Conservation (phyloP, 1,140 invertebrate genomes). For the Cydia strobilella region DNA sequence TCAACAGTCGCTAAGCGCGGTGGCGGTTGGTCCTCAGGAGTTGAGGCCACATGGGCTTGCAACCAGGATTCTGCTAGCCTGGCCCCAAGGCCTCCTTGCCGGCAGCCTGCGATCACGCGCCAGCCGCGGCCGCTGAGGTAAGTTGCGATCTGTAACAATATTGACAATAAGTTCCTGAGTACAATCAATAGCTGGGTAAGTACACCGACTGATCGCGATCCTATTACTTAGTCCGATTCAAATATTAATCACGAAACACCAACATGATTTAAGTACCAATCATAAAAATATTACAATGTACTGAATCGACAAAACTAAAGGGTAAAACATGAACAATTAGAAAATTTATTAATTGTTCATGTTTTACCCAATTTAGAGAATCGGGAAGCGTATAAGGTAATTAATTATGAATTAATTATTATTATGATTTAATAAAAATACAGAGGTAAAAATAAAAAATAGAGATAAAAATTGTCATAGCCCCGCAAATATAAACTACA, state of each 20-base stretch:
- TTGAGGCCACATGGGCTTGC: constrained; percentile 81
- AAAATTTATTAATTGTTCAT: too few species aligned
- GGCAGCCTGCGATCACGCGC: constrained; percentile 88
- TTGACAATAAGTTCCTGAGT: neutral
- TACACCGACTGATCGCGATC: neutral
- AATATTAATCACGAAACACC: neutral
- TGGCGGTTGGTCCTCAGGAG: constrained; percentile 70
- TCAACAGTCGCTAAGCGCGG: constrained; percentile 84
- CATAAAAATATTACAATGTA: too few species aligned
- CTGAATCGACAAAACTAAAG: too few species aligned
- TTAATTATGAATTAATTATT: too few species aligned
- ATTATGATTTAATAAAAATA: too few species aligned
- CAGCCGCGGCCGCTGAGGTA: constrained; percentile 85
- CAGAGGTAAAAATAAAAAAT: too few species aligned
- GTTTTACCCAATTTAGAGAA: too few species aligned
- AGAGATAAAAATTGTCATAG: too few species aligned
- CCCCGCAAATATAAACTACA: too few species aligned
- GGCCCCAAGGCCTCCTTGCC: constrained; percentile 79
- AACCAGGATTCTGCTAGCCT: constrained; percentile 82
- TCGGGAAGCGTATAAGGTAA: too few species aligned
- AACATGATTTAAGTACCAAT: neutral
- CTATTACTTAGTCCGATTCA: neutral
- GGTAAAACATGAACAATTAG: too few species aligned
- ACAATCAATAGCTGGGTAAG: neutral
- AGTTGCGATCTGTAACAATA: constrained; percentile 79